These are phyloP conservation scores for Stratiolaelaps scimitus DNA, from an alignment of 1,140 invertebrate genomes.

Conservation along the genomic window DNA sequence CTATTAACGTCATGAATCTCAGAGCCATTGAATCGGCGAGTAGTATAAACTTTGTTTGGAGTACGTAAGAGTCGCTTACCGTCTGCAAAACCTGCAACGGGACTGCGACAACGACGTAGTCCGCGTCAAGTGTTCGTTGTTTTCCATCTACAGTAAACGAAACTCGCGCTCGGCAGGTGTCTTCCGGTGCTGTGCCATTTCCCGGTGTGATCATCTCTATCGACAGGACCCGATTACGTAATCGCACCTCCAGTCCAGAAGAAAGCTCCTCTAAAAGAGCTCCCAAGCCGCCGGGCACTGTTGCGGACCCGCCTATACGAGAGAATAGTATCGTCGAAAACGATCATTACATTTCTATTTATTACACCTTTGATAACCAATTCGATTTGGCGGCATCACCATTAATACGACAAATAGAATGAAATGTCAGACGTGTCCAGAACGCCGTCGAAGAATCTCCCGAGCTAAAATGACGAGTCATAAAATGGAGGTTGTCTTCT, in stretches of 20 bases:
- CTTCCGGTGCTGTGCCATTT: background rate
- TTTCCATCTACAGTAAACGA: background rate
- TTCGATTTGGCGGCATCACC: no score
- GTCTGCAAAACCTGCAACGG: constrained; percentile 5
- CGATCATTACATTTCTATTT: no score
- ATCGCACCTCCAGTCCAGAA: constrained; percentile 11
- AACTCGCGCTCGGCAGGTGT: constrained; percentile 3
- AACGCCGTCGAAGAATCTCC: background rate
- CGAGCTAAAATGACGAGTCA: background rate
- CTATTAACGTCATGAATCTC: no score
- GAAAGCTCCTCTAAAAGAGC: constrained; percentile 3
- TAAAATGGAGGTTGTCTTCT: no score
- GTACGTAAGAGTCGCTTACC: background rate
- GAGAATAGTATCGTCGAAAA: background rate
- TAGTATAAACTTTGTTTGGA: no score
- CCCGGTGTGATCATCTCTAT: background rate
- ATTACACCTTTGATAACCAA: no score
- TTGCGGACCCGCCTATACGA: constrained; percentile 3
- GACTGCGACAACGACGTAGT: constrained; percentile 16
- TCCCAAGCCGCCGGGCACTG: constrained; percentile 8
- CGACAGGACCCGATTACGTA: background rate
- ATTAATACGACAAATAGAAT: no score
- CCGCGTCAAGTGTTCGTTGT: background rate
- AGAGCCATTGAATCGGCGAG: no score
- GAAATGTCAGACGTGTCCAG: no score